These are phyloP conservation scores for Coryphaenoides rupestris DNA, from an alignment of 2,113 vertebrate genomes.

Conservation along the genomic window DNA sequence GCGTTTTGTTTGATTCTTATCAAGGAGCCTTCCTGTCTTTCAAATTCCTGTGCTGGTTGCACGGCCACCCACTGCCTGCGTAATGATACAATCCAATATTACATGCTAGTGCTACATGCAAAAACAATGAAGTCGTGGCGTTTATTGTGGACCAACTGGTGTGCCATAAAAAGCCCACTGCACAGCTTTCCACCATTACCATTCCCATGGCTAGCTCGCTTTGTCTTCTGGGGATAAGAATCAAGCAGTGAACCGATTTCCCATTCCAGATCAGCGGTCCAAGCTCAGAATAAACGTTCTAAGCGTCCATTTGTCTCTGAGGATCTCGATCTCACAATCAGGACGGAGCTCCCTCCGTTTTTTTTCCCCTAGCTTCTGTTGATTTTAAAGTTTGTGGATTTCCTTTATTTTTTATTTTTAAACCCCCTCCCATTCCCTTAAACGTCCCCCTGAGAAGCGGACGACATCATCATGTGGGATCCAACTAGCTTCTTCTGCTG, in stretches of 20 bases:
- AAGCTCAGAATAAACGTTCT: background rate
- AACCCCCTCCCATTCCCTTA: constrained; percentile 19
- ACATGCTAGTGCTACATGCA: constrained; percentile 4
- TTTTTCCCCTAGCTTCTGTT: constrained; percentile 37
- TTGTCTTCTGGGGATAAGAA: too few relatives aligned
- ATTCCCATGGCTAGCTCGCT: too few relatives aligned
- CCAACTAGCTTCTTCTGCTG: constrained; percentile 48
- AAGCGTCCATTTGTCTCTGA: background rate
- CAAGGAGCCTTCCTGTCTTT: constrained; percentile 43
- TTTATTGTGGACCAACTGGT: background rate
- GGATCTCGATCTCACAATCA: background rate
- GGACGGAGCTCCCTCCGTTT: constrained; percentile 23
- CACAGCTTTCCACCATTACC: too few relatives aligned
- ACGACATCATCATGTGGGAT: constrained; percentile 45
- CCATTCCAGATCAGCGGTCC: too few relatives aligned
- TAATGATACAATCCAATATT: background rate
- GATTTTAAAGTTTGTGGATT: background rate
- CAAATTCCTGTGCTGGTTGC: constrained; percentile 18
- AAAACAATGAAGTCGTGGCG: constrained; percentile 15
- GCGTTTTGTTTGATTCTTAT: constrained; percentile 36
- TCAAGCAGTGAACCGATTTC: too few relatives aligned
- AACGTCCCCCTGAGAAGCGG: constrained; percentile 51
- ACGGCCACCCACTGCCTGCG: background rate
- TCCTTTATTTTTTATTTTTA: too few relatives aligned
- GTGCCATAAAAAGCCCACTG: too few relatives aligned